Base-by-base conservation (phyloP, 1,140 invertebrate species). In the Hyphantria cunea region DNA sequence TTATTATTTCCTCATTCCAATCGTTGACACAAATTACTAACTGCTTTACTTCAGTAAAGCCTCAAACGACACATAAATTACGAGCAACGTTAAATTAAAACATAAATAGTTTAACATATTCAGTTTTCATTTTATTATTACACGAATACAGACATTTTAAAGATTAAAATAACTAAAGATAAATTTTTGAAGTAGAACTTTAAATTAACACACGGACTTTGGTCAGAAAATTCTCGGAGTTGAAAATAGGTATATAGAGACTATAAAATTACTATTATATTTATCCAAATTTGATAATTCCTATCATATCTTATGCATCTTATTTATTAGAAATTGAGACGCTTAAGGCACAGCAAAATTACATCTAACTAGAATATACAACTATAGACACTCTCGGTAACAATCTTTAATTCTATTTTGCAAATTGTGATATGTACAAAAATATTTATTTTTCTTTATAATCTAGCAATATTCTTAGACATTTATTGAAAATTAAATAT, bases 381-480 rank as follows among this genome's bases (percentile, higher is more conserved):
- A 77, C 70, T 84, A 84, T 82, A 85, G 77, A 87, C 79, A 84
- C 76, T 79, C 68, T 80, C 80, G 85, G 85, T 88, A 88, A 88
- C 86, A 80, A 78, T 83, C 54, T 75, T 72, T 70, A 74, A 79
- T 55, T 76, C n/a, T 78, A 80, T 80, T 72, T 78, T 68, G 68
- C 84, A 83, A 89, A 82, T 86, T 86, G 79, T 89, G 86, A 89
- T 89, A 89, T 89, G 86, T 89, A 87, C 86, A 89, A 89, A 89
- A 89, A 89, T 89, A 89, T 86, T 85, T 56, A 55, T 68, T 78
- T 65, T 71, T 84, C 76, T 85, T 79, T 64, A 74, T 73, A 85
- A 86, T 79, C 78, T 83, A 85, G 70, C 64, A 59, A 66, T 67
- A 76, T 67, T 66, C 78, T 45, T 3, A 39, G 3, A 39, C 37